Evolutionary conservation across 2,113 vertebrate genomes (phyloP).

Genomic region (Chionodraco myersi): DNA sequence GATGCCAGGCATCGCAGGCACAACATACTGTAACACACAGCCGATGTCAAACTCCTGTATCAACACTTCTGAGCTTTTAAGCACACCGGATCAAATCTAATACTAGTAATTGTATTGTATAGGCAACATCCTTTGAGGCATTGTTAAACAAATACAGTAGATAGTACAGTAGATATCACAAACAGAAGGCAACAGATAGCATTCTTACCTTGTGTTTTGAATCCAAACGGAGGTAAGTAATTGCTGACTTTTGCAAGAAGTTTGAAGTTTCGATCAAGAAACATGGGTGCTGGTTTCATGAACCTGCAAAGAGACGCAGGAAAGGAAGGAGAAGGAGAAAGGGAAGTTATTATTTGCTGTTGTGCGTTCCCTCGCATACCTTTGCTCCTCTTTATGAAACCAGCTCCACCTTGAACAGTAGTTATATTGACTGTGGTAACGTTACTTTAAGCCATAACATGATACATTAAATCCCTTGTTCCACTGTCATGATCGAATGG

Average conservation of each 20-base stretch:
- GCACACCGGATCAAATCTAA: no score
- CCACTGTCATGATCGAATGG: constrained; percentile 50
- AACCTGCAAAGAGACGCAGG: constrained; percentile 72
- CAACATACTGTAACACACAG: not conserved
- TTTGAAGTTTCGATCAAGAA: constrained; percentile 85
- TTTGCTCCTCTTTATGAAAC: not conserved
- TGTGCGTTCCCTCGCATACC: not conserved
- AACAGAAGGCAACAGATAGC: not conserved
- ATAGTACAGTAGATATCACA: no score
- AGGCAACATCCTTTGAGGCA: no score
- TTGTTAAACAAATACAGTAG: no score
- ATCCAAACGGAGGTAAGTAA: constrained; percentile 84
- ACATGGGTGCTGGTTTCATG: constrained; percentile 80
- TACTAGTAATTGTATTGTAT: no score
- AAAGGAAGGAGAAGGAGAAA: not conserved
- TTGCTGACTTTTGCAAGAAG: constrained; percentile 75
- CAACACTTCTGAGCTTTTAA: not conserved
- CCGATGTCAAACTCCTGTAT: not conserved
- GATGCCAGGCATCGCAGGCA: not conserved
- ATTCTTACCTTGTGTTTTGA: constrained; percentile 86
- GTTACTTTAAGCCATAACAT: constrained; percentile 29
- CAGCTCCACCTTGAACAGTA: not conserved
- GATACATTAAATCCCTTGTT: constrained; percentile 26
- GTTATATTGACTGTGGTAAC: constrained; percentile 26
- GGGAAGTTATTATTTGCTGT: not conserved